These are phyloP conservation scores for Choristoneura rosaceana DNA, from an alignment of 2,888 invertebrate species.

Conservation along the genomic window DNA sequence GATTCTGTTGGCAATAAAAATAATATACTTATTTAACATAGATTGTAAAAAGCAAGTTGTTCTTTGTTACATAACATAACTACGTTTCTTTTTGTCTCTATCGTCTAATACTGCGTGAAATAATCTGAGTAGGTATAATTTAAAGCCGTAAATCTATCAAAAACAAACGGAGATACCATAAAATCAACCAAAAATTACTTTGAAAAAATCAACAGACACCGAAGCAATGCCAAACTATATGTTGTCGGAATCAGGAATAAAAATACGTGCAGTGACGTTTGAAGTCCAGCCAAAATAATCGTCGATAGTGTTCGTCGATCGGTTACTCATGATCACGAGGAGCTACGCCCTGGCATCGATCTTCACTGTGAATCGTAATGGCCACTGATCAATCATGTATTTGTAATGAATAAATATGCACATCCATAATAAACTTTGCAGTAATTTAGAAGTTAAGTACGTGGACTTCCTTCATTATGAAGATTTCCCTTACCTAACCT, in stretches of 20 bases:
- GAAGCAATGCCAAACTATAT: constrained; percentile 51
- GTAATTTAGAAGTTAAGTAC: constrained; percentile 4
- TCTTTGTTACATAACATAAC: not conserved
- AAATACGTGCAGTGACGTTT: constrained; percentile 70
- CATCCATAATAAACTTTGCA: constrained; percentile 16
- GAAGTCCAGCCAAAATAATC: constrained; percentile 70
- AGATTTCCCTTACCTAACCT: too few relatives aligned
- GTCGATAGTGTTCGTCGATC: constrained; percentile 54
- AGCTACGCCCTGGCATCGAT: constrained; percentile 55
- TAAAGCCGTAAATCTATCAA: constrained; percentile 31
- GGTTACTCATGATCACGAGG: constrained; percentile 50
- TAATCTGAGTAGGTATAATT: not conserved
- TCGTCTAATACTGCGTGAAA: not conserved
- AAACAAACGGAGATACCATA: constrained; percentile 32
- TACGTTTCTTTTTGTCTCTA: not conserved
- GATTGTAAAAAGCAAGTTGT: not conserved
- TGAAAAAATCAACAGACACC: constrained; percentile 49
- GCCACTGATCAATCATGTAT: constrained; percentile 51
- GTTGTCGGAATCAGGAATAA: constrained; percentile 58
- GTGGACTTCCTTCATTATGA: not conserved
- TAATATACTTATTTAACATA: too few relatives aligned
- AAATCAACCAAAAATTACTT: constrained; percentile 47
- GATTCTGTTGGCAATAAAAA: too few relatives aligned
- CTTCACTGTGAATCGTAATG: constrained; percentile 44
- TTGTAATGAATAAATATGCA: constrained; percentile 11